phyloP scores from a whole-genome alignment of 2,113 vertebrate genomes.

The Mesitornis unicolor region DNA sequence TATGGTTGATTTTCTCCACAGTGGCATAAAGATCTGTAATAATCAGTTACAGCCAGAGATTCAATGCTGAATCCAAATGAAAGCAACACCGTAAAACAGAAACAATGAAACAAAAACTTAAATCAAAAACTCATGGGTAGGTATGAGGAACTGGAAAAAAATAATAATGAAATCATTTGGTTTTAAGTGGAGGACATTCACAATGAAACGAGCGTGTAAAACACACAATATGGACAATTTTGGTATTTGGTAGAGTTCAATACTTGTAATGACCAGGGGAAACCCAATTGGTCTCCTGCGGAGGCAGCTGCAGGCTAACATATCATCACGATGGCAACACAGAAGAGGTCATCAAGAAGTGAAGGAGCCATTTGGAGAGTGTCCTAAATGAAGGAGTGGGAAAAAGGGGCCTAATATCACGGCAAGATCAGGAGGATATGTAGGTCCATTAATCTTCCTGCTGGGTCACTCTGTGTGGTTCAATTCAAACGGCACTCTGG shows the following conservation, averaged over 20 bases:
- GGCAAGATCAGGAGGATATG: slow-evolving; percentile 4
- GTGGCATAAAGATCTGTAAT: not conserved
- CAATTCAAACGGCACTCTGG: slow-evolving; percentile 40
- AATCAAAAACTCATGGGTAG: not conserved
- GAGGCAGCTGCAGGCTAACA: not conserved
- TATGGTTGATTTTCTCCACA: not conserved
- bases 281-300: not conserved
- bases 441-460: slow-evolving; percentile 52
- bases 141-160: not conserved
- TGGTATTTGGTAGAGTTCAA: not conserved
- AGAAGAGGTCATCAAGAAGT: not conserved
- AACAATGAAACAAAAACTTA: rapidly evolving
- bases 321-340: slow-evolving; percentile 4
- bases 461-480: slow-evolving; percentile 17
- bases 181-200: not conserved
- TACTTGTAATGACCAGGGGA: not conserved
- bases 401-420: not conserved
- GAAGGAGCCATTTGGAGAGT: slow-evolving; percentile 1
- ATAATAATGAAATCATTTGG: not conserved
- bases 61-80: rapidly evolving
- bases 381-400: not conserved
- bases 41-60: not conserved
- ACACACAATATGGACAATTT: not conserved
- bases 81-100: rapidly evolving
- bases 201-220: not conserved